Evolutionary conservation across 2,113 vertebrate species (phyloP), one percentile per base, ranked within the genome.

Genomic region (pig (Sus scrofa)): DNA sequence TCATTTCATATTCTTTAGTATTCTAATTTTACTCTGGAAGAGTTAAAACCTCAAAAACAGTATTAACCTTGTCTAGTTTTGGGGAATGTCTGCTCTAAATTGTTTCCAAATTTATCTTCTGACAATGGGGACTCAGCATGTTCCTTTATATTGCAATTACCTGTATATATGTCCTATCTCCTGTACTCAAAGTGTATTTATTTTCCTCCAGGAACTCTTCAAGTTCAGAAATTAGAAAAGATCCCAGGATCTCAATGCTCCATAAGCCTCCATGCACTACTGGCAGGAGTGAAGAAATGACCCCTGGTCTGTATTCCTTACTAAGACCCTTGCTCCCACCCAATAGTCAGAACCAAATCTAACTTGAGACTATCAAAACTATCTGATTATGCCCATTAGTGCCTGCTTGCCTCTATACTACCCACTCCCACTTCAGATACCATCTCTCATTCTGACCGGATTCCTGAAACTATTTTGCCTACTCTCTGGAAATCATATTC

Each of bases 11-110:
- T 44, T 86, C 26, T 20, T 84, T 50, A 54, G 54, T 77, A 89
- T 84, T 96, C 58, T 68, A 63, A 87, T 87, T 86, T 94, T 39
- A 92, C 71, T 70, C 60, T 71, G 44, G 34, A 86, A 65, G 2
- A 87, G 13, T 68, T 26, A 87, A 89, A 77, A 73, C 44, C 14
- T 81, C 32, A 67, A 83, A 24, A 44, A 67, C 27, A 54, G 24
- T 37, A 73, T 62, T 54, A 67, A 7, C 9, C 67, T 44, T 93
- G 20, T 26, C 62, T 54, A 68, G 67, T 74, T 65, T 54, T 7
- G 26, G 34, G 52, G 27, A 86, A 27, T 44, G 18, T 82, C 30
- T 89, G 32, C 34, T 20, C 30, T 52, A 78, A 86, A 16, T 67
- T 71, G 2, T 82, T 71, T 77, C 74, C 20, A 52, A 78, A 50